These are phyloP conservation scores for Calyptomena viridis DNA, from an alignment of 2,113 vertebrate species.

Conservation along the genomic window DNA sequence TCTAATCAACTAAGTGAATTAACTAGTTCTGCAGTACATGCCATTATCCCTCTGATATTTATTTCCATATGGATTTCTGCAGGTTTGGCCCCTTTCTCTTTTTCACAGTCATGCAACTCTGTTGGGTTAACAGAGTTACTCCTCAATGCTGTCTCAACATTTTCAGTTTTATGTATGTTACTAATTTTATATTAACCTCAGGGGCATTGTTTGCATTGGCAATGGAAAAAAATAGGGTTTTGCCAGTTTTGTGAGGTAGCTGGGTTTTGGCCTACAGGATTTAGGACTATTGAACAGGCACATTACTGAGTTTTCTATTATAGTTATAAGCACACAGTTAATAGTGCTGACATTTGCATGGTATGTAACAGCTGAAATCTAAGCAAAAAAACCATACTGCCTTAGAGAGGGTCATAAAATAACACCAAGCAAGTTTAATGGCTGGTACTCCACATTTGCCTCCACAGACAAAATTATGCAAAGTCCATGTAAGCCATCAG, in stretches of 20 bases:
- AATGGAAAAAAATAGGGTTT: constrained; percentile 1
- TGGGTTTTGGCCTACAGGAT: background rate
- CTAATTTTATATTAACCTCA: background rate
- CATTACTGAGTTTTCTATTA: background rate
- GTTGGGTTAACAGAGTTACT: background rate
- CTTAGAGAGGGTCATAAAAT: background rate
- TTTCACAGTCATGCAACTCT: background rate
- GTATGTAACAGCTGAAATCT: background rate
- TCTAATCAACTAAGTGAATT: background rate
- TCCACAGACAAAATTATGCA: rapidly evolving
- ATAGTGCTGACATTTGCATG: background rate
- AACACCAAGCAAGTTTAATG: background rate
- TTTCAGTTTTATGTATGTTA: background rate
- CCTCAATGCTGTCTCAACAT: background rate
- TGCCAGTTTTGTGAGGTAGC: constrained; percentile 2
- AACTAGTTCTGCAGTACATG: background rate
- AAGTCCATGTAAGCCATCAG: background rate
- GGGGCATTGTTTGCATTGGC: constrained; percentile 1
- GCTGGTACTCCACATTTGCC: background rate
- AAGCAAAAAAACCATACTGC: background rate
- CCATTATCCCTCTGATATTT: background rate
- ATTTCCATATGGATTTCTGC: background rate
- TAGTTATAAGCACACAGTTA: background rate
- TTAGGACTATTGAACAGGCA: background rate
- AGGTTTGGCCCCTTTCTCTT: background rate